A percentile compares a stretch with the other conserved stretches of the same genome.
These are phyloP conservation scores for Nycteola revayana DNA, from an alignment of 2,888 invertebrate genomes.

Conservation along the genomic window DNA sequence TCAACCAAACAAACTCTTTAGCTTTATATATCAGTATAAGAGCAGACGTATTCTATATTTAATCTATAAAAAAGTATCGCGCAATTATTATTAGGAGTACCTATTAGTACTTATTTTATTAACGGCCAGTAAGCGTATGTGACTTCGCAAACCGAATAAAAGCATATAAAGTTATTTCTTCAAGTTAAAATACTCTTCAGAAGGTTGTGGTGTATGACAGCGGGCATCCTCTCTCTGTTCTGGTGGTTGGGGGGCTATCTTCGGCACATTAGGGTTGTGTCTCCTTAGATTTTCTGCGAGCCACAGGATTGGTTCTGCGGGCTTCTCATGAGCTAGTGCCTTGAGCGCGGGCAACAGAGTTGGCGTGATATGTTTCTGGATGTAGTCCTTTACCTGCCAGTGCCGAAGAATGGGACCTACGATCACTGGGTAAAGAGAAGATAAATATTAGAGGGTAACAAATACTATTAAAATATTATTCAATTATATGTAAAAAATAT, in stretches of 20 bases:
- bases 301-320: slow-evolving; percentile 89
- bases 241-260: slow-evolving; percentile 44
- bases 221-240: slow-evolving; percentile 47
- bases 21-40: no score
- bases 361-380: slow-evolving; percentile 85
- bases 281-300: slow-evolving; percentile 88
- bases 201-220: slow-evolving; percentile 60
- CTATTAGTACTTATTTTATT: no score
- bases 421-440: slow-evolving; percentile 81
- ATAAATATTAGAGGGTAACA: no score
- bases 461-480: no score
- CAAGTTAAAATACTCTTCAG: slow-evolving; percentile 44
- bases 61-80: no score
- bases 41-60: no score
- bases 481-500: no score
- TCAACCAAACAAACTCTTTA: no score
- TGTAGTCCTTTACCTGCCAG: slow-evolving; percentile 85
- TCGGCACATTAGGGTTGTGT: slow-evolving; percentile 89
- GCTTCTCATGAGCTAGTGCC: slow-evolving; percentile 86
- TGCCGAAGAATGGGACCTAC: slow-evolving; percentile 86
- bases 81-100: no score
- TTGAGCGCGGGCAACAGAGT: slow-evolving; percentile 84
- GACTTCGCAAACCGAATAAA: no score
- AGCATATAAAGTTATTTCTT: no score
- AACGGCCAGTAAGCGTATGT: no score